Evolutionary conservation across 2,113 vertebrate genomes (phyloP), one percentile per base, ranked within the genome.

Genomic region (Neodontobutis hainanensis): DNA sequence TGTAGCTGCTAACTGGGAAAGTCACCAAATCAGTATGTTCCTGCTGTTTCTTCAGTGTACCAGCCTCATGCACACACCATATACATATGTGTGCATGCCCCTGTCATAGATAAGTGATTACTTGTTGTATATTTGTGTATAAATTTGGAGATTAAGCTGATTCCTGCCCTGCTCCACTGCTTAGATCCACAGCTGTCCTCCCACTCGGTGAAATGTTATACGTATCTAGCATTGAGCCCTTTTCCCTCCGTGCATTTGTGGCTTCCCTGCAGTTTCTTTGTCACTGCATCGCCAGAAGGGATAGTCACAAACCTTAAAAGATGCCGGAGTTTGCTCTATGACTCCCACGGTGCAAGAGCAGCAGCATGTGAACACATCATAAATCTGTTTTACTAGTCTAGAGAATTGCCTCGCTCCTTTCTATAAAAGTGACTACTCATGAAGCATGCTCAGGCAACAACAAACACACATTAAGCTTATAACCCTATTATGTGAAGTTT

Each of bases 321-420:
- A 83, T 50, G 14, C 34, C 53, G 50, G 49, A 51, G 53, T 75
- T 66, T 75, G 12, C 16, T 61, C 68, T 65, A 55, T 11, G 43
- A 65, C 57, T 69, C 76, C 65, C 73, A 52, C 36, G 34, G 45
- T 32, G 57, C 55, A 35, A 19, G 11, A 64, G 44, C 49, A 32
- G 47, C 76, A 14, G 6, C 32, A 51, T 66, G 65, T 55, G 44
- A 82, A 64, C 61, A 38, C 35, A 51, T 36, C 14, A 9, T 85
- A 65, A 82, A 79, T 81, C 65, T n/a, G 36, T 48, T 85, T 77
- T 57, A 83, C 43, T 42, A 48, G 75, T 81, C 68, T 56, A 50
- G 64, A 65, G 64, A 61, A 66, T 74, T 71, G 50, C 15, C 60
- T 60, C 56, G 42, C 9, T 15, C 11, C 34, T 65, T 50, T 51